phyloP scores from a whole-genome alignment of 2,888 invertebrate genomes.

The Sphecodes monilicornis region DNA sequence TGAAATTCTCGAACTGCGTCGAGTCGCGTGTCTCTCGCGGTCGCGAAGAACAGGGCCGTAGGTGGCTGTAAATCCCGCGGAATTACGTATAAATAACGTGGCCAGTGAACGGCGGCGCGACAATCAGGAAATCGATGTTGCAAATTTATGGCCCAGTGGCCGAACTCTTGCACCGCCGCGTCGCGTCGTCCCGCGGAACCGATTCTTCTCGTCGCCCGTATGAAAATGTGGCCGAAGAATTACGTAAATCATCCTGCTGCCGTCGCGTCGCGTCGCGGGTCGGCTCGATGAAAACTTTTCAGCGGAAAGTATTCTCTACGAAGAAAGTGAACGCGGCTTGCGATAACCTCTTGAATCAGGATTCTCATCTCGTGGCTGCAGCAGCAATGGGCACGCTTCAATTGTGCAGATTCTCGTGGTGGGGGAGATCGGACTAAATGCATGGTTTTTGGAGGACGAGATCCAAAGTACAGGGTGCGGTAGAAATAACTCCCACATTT shows the following conservation, averaged over 20 bases:
- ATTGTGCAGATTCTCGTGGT: neutral
- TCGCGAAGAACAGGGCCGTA: slow-evolving; percentile 47
- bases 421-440: neutral
- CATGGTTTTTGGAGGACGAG: neutral
- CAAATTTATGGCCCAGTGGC: slow-evolving; percentile 58
- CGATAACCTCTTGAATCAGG: slow-evolving; percentile 5
- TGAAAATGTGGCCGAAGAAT: slow-evolving; percentile 36
- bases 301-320: neutral
- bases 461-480: too few relatives aligned
- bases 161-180: neutral
- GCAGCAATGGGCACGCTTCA: neutral
- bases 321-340: slow-evolving; percentile 22
- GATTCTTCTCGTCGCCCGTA: slow-evolving; percentile 14
- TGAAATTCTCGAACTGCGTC: neutral
- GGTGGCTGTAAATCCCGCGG: slow-evolving; percentile 56
- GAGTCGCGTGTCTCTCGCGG: slow-evolving; percentile 17
- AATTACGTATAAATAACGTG: slow-evolving; percentile 63
- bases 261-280: neutral
- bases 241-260: slow-evolving; percentile 38
- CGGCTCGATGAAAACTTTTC: slow-evolving; percentile 3
- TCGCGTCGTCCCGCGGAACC: neutral
- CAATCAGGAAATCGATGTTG: slow-evolving; percentile 48
- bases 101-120: slow-evolving; percentile 17
- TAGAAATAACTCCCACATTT: too few relatives aligned
- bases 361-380: neutral